phyloP scores from a whole-genome alignment of 2,113 vertebrate species.

The Xiphophorus maculatus region DNA sequence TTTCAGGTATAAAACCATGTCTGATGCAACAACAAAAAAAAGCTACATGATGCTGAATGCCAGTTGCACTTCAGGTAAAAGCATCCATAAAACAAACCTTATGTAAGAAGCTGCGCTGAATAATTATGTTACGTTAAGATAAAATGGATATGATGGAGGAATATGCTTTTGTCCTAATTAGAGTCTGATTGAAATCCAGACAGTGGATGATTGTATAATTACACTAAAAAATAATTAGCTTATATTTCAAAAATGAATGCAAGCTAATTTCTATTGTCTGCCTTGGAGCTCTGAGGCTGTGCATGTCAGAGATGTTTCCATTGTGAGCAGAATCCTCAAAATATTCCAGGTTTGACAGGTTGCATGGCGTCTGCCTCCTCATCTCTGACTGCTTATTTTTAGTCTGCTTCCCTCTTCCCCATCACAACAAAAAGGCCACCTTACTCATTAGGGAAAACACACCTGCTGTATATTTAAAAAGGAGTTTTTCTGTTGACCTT shows the following conservation, averaged over 20 bases:
- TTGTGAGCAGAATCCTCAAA: conserved; percentile 84
- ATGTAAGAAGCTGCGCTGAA: conserved; percentile 8
- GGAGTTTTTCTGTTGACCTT: conserved; percentile 6
- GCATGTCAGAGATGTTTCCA: conserved; percentile 87
- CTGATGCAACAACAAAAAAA: background rate
- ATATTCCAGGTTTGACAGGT: conserved; percentile 88
- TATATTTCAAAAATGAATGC: conserved; percentile 50
- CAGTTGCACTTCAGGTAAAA: background rate
- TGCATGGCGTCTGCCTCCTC: conserved; percentile 58
- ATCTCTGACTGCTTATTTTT: conserved; percentile 47
- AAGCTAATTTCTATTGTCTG: conserved; percentile 52
- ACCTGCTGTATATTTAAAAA: conserved; percentile 26
- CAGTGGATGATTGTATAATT: conserved; percentile 16
- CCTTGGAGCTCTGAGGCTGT: conserved; percentile 76
- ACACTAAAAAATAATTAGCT: conserved; percentile 23
- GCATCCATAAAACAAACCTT: conserved; percentile 5
- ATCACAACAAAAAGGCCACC: conserved; percentile 47
- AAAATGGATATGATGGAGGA: conserved; percentile 32
- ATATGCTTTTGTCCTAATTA: conserved; percentile 29
- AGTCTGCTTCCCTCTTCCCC: conserved; percentile 50
- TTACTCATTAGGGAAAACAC: conserved; percentile 40
- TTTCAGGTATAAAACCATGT: background rate
- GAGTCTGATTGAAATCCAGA: conserved; percentile 32
- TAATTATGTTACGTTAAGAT: conserved; percentile 25
- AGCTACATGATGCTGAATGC: background rate